Evolutionary conservation across 2,113 vertebrate genomes (phyloP).

Genomic region (Zapornia atra): DNA sequence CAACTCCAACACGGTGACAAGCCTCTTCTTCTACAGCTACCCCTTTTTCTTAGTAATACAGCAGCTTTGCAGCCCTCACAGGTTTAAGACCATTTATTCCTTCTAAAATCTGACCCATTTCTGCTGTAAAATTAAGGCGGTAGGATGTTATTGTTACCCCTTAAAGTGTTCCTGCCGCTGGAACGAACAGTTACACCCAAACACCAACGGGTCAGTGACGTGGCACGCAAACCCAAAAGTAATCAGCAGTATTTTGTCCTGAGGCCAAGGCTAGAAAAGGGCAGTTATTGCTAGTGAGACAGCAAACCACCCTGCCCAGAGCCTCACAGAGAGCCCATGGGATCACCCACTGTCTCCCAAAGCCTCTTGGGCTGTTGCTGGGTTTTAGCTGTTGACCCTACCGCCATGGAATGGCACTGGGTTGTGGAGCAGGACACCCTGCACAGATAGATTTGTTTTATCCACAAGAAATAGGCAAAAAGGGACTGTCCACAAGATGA

Average conservation of each 20-base stretch:
- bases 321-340: neutral
- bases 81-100: neutral
- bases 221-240: neutral
- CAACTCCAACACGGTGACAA: neutral
- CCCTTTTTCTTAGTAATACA: neutral
- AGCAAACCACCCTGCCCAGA: neutral
- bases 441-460: neutral
- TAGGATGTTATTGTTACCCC: neutral
- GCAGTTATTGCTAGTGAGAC: neutral
- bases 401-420: neutral
- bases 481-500: neutral
- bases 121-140: neutral
- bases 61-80: neutral
- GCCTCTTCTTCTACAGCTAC: neutral
- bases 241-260: neutral
- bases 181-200: neutral
- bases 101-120: neutral
- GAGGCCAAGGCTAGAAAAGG: neutral
- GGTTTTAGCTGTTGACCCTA: neutral
- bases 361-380: neutral
- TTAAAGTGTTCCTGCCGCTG: neutral
- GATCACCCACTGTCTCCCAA: neutral
- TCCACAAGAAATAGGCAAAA: neutral
- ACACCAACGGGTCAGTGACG: rapidly evolving
- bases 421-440: rapidly evolving